A percentile compares a stretch with the other conserved stretches of the same genome.
phyloP scores from a whole-genome alignment of 64 coral and sea anemone species.

The Montipora foliosa region DNA sequence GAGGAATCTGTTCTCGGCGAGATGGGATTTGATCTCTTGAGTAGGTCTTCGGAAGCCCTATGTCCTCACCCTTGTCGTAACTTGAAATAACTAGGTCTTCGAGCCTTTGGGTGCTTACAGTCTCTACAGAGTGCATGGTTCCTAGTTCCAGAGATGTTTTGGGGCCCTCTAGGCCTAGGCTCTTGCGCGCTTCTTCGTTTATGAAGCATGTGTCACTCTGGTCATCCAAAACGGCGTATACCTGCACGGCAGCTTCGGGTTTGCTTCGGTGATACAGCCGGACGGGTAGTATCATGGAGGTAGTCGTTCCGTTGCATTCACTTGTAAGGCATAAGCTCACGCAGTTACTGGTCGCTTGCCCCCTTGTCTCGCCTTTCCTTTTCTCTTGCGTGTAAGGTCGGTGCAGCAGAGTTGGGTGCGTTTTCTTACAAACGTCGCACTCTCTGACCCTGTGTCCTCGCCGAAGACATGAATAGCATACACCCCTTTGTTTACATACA shows the following conservation, averaged over 20 bases:
- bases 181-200: constrained; percentile 25
- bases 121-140: constrained; percentile 57
- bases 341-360: constrained; percentile 8
- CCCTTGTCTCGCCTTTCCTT: not conserved
- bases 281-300: constrained; percentile 73
- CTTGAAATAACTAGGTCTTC: constrained; percentile 37
- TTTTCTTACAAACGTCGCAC: not conserved
- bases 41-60: constrained; percentile 72
- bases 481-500: constrained; percentile 16
- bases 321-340: constrained; percentile 35
- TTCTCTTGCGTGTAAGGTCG: not conserved
- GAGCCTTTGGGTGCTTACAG: constrained; percentile 50
- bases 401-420: constrained; percentile 11
- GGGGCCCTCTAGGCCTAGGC: constrained; percentile 58
- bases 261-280: constrained; percentile 35
- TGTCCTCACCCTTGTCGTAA: constrained; percentile 39
- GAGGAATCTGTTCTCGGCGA: constrained; percentile 39
- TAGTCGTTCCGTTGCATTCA: constrained; percentile 32
- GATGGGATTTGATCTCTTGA: constrained; percentile 39
- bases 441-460: not conserved
- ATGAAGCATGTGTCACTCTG: constrained; percentile 55
- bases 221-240: constrained; percentile 55
- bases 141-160: constrained; percentile 50
- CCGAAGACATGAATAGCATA: constrained; percentile 8
- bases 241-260: constrained; percentile 34